Evolutionary conservation across 2,113 vertebrate species (phyloP).

Genomic region (Amblyopsis rosae): DNA sequence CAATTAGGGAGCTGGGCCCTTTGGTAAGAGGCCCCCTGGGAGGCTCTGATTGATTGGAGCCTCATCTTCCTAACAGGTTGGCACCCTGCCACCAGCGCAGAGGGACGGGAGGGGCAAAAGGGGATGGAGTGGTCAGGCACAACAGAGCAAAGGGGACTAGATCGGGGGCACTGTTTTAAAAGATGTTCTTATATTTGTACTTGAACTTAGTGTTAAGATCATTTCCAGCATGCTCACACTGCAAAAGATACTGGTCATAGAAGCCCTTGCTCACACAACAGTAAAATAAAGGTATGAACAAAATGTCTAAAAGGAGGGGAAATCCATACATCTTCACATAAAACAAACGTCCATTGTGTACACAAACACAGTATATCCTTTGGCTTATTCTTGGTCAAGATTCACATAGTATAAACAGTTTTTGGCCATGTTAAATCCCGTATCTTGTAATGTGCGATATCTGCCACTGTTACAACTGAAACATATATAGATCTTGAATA

Average conservation of each 20-base stretch:
- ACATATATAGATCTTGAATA: slow-evolving; percentile 11
- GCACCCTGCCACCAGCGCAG: slow-evolving; percentile 70
- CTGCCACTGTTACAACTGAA: slow-evolving; percentile 19
- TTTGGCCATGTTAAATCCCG: slow-evolving; percentile 34
- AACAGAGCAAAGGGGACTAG: slow-evolving; percentile 23
- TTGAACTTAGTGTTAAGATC: no score
- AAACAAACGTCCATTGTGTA: slow-evolving; percentile 35
- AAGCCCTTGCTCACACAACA: slow-evolving; percentile 42
- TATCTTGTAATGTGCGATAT: slow-evolving; percentile 17
- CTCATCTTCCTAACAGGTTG: slow-evolving; percentile 83
- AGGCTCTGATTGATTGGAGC: slow-evolving; percentile 81
- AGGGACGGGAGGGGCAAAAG: slow-evolving; percentile 42
- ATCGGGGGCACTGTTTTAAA: slow-evolving; percentile 16
- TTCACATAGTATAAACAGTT: slow-evolving; percentile 32
- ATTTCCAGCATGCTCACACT: no score
- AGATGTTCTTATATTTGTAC: no score
- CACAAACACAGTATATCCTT: slow-evolving; percentile 50
- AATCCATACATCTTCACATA: slow-evolving; percentile 49
- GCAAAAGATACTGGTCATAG: background rate
- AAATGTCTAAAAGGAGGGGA: slow-evolving; percentile 28
- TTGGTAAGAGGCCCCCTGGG: slow-evolving; percentile 61
- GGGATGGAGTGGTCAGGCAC: slow-evolving; percentile 45
- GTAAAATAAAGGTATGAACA: slow-evolving; percentile 36
- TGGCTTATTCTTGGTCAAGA: slow-evolving; percentile 70
- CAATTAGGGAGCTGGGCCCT: slow-evolving; percentile 72